phyloP scores from a whole-genome alignment of 2,888 invertebrate species.

The Sarcophaga carnaria region DNA sequence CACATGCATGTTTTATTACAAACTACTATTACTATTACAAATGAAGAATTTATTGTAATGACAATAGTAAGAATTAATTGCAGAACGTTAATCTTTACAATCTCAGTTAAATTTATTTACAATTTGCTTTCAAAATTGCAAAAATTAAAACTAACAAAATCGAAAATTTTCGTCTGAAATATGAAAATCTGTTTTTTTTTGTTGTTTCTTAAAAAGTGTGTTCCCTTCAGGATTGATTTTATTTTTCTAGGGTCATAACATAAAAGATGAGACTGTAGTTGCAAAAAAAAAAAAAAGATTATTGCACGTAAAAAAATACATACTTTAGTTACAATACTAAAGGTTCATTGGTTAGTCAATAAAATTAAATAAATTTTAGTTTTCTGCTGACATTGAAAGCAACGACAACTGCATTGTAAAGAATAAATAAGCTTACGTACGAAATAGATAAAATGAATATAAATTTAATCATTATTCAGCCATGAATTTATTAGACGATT shows the following conservation, averaged over 20 bases:
- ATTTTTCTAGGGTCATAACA: neutral
- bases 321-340: neutral
- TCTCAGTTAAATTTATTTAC: too few species aligned
- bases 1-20: neutral
- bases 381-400: slow-evolving; percentile 46
- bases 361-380: slow-evolving; percentile 38
- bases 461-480: slow-evolving; percentile 14
- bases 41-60: neutral
- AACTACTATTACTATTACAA: neutral
- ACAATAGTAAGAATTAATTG: too few species aligned
- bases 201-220: neutral
- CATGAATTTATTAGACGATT: slow-evolving; percentile 76
- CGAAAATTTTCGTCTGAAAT: too few species aligned
- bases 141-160: too few species aligned
- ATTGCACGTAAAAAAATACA: neutral
- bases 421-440: slow-evolving; percentile 7
- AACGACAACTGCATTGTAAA: neutral
- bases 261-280: neutral
- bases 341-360: neutral
- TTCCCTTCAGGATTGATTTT: neutral
- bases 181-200: too few species aligned
- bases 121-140: too few species aligned
- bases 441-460: slow-evolving; percentile 9
- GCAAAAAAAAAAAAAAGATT: neutral
- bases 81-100: too few species aligned